A percentile compares a stretch with the other conserved stretches of the same genome.
These are phyloP conservation scores for Dendroctonus ponderosae DNA, from an alignment of 1,140 invertebrate species.

Conservation along the genomic window DNA sequence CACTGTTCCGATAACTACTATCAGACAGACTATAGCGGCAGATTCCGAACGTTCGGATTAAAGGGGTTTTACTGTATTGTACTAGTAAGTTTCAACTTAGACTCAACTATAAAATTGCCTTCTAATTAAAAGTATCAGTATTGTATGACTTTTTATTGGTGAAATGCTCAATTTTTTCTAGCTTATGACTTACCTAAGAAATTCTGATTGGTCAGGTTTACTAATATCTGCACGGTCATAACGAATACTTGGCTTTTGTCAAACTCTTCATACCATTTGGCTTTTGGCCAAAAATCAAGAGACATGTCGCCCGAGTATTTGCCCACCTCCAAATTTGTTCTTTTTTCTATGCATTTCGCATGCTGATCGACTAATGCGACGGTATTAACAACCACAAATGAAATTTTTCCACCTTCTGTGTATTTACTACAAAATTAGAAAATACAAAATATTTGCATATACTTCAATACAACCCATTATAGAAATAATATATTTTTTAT, in stretches of 20 bases:
- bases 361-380: conserved; percentile 82
- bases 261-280: conserved; percentile 67
- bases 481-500: neutral
- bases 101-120: no score
- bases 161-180: no score
- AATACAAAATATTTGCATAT: neutral
- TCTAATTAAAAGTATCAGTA: no score
- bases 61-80: no score
- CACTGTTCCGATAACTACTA: no score
- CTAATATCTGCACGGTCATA: conserved; percentile 81
- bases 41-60: no score
- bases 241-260: conserved; percentile 73
- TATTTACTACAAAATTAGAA: conserved; percentile 54
- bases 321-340: conserved; percentile 58
- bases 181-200: conserved; percentile 55
- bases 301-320: conserved; percentile 60
- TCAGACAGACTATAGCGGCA: no score
- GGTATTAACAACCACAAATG: conserved; percentile 76
- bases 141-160: no score
- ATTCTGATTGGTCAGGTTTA: conserved; percentile 66
- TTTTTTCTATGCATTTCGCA: conserved; percentile 60
- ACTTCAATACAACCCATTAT: neutral
- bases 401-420: conserved; percentile 65
- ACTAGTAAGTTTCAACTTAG: no score
- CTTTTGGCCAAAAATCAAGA: conserved; percentile 68